Evolutionary conservation across 2,113 vertebrate species (phyloP), one percentile per base, ranked within the genome.

Genomic region (Sylvietta virens): DNA sequence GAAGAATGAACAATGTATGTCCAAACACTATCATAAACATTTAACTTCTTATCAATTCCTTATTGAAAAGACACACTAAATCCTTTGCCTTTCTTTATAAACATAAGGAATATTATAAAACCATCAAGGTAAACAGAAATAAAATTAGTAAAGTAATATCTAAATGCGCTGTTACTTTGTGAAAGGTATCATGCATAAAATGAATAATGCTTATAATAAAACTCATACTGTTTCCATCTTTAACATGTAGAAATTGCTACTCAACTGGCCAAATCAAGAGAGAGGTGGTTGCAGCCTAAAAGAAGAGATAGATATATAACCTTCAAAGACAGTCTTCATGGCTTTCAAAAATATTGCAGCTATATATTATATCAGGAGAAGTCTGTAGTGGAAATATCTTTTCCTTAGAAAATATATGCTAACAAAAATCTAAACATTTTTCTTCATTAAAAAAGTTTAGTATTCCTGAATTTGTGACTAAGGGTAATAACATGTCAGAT

Each of bases 201-300:
- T 87, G 78, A 91, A 61, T 69, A 86, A 95, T 94, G 87, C 87
- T 97, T 79, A 79, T 86, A 91, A 89, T 84, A 91, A 94, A 95
- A 91, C 91, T 95, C 89, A 83, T 94, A 82, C 62, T 86, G 86
- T 94, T 91, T 95, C 94, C 92, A 97, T 84, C 91, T 94, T 94
- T 95, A 96, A 95, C 30, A 90, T 94, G 91, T 78, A 95, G 91
- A 91, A 94, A 97, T 95, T 96, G 91, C 86, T 94, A 95, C 42
- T 76, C 93, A 95, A 95, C 84, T 89, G 87, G 84, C 86, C 95
- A 94, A 96, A 96, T 89, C 81, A 95, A 96, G 93, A 96, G 88
- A 95, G 88, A 92, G 39, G 44, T 94, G 65, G 92, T 56, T 95
- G 81, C 65, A 64, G 92, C 94, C 94, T 96, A 95, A 93, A 96